Evolutionary conservation across 2,797 vertebrate genomes (phyloP), one percentile per base, ranked within the genome.

Genomic region (Peromyscus eremicus): DNA sequence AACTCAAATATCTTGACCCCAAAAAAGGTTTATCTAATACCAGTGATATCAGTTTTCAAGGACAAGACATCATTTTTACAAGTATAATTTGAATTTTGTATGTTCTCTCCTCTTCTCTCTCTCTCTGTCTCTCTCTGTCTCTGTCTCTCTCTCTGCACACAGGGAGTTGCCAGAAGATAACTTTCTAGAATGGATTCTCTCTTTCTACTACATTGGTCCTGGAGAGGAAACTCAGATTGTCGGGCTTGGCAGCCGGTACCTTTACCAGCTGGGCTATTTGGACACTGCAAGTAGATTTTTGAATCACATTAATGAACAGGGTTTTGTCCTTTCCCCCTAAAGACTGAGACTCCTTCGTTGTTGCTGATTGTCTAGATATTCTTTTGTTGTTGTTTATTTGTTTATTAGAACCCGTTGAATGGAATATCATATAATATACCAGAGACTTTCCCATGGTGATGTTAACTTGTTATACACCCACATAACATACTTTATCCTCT

Each of bases 401-500:
- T 76, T 79, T 92, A 68, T 60, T 93, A 89, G 49, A 93, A 49
- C 73, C n/a, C 2, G 3, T 86, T 37, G 52, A 92, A 83, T 73
- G 75, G 49, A 93, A 75, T 92, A 91, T 90, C 62, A 40, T 86
- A 71, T 84, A 87, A 97, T 96, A 95, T 91, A 43, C 80, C 84
- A 89, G 52, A 75, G 62, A 95, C 66, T 49, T 94, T 94, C 94
- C 81, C 89, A n/a, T 91, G 80, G 32, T 64, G 66, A 82, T 94
- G 86, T 89, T 94, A 97, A 83, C 77, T 96, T 94, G 76, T 93
- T 92, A 29, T 81, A 92, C 62, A 95, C 40, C 91, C 87, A 95
- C 62, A 96, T 93, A 88, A 97, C 87, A 95, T 96, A 97, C 57
- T 87, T 96, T 89, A 89, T 95, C 86, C 76, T 82, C 83, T 37